Conservation (phyloP, 2,888 invertebrate species). For the Holacanthella duospinosa region DNA sequence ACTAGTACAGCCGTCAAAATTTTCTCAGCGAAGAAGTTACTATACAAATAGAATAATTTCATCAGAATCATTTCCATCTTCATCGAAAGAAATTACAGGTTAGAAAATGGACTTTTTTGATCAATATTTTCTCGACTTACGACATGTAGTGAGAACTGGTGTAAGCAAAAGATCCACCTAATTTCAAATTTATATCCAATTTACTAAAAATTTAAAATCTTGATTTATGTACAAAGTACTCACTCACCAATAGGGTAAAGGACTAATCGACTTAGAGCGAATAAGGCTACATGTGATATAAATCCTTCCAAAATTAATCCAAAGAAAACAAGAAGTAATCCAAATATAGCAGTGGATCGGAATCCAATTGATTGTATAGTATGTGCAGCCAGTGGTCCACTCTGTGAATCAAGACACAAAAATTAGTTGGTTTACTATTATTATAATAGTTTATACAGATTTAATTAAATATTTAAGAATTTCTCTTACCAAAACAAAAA, state of each 20-base stretch:
- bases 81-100: too few species aligned
- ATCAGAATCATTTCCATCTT: neutral
- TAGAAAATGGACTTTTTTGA: neutral
- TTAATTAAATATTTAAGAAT: neutral
- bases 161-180: slow-evolving; percentile 25
- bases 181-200: too few species aligned
- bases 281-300: slow-evolving; percentile 11
- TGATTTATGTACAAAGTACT: too few species aligned
- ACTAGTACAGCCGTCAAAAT: neutral
- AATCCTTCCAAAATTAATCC: slow-evolving; percentile 24
- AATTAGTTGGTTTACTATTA: too few species aligned
- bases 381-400: slow-evolving; percentile 8
- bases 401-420: neutral
- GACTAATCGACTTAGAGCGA: slow-evolving; percentile 19
- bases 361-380: slow-evolving; percentile 22
- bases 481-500: neutral
- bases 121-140: neutral
- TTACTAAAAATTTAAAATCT: too few species aligned
- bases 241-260: slow-evolving; percentile 23
- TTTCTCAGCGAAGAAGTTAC: neutral
- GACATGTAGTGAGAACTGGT: slow-evolving; percentile 9
- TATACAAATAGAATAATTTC: neutral
- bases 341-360: slow-evolving; percentile 25
- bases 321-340: slow-evolving; percentile 26
- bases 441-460: neutral